A percentile compares a stretch with the other conserved stretches of the same genome.
phyloP scores from a whole-genome alignment of 2,797 vertebrate species.

The Eulemur mongoz region DNA sequence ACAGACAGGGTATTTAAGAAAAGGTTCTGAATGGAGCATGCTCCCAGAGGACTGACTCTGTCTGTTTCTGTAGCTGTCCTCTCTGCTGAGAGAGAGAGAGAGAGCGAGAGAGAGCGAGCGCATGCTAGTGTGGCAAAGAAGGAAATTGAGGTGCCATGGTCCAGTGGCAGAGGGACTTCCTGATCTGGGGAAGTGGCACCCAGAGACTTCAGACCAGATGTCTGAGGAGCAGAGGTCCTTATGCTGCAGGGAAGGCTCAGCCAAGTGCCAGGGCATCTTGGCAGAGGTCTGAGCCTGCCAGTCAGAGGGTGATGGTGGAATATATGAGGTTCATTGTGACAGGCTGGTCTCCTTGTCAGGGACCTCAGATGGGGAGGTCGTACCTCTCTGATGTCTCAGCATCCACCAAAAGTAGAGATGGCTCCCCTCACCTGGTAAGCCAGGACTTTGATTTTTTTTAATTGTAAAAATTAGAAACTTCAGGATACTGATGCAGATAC shows the following conservation, averaged over 20 bases:
- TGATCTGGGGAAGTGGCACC: not conserved
- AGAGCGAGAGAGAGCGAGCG: not conserved
- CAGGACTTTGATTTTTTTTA: not conserved
- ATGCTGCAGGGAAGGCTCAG: not conserved
- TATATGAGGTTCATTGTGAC: not conserved
- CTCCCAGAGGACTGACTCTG: not conserved
- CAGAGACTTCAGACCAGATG: not conserved
- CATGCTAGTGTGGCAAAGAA: not conserved
- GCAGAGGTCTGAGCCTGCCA: not conserved
- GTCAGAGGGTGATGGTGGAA: not conserved
- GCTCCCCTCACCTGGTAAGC: not conserved
- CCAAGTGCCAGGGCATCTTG: not conserved
- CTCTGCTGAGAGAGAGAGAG: not conserved
- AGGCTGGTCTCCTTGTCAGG: not conserved
- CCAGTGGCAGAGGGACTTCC: not conserved
- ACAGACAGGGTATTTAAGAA: not conserved
- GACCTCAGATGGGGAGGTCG: not conserved
- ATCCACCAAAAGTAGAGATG: not conserved
- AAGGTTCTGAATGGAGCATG: not conserved
- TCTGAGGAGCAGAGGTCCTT: not conserved
- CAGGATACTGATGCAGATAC: not conserved
- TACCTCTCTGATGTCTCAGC: not conserved
- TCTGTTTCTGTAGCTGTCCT: not conserved
- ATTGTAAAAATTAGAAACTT: not conserved
- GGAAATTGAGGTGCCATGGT: fast-evolving